Evolutionary conservation across 2,888 invertebrate genomes (phyloP), one percentile per base, ranked within the genome.

Genomic region (Odontomyia ornata): DNA sequence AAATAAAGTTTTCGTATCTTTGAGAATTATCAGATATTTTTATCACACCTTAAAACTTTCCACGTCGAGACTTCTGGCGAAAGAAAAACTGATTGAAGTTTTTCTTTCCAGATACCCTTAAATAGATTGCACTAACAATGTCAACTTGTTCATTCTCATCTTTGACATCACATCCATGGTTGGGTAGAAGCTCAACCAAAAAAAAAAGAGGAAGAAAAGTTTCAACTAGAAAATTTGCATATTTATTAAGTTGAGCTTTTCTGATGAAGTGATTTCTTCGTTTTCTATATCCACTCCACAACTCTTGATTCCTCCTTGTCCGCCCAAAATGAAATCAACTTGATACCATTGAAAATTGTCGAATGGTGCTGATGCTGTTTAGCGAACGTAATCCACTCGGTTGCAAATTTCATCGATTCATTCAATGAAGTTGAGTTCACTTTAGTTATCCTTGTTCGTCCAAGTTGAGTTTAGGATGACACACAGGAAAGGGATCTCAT

Each of bases 191-290:
- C n/a, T n/a, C n/a, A n/a, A 36, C 64, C n/a, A 28, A 28, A 28
- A 64, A 28, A 28, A 21, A 73, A 52, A 56, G 60, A 60, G 23
- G 27, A 28, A 21, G 60, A 52, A 56, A 73, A 60, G 23, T 60
- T 57, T 73, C 56, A n/a, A 23, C 57, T 18, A 25, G 21, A 7
- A 73, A 73, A 73, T 60, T 73, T 73, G 23, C 73, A 73, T 73
- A 60, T 73, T 73, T 73, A 73, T 73, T 73, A 73, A 73, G 57
- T 73, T 46, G 9, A 18, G 43, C 56, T 73, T 46, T 9, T 36
- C 52, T 57, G 73, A 57, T 73, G 60, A 73, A 57, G n/a, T 47
- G 30, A 60, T 60, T 60, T 23, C 25, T 25, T 60, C 25, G 18
- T 13, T 9, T 52, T 43, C 13, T 43, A 2, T 52, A 52, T 23